Evolutionary conservation across 2,797 vertebrate species (phyloP).

Genomic region (Oreochromis grahami): DNA sequence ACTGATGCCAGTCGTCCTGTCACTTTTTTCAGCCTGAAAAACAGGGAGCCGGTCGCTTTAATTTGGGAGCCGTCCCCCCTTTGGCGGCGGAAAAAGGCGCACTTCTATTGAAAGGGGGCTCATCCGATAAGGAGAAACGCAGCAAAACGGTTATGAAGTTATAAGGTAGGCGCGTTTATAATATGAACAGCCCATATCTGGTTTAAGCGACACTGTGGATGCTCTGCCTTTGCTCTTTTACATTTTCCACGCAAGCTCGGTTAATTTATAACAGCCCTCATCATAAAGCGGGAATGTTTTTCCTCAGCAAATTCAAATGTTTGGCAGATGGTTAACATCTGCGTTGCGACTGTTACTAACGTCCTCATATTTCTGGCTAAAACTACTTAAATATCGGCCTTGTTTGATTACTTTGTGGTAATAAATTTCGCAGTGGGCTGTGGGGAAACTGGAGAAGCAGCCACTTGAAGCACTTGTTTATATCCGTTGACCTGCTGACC

Average conservation of each 20-base stretch:
- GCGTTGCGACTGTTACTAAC: not conserved
- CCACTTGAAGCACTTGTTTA: slow-evolving; percentile 16
- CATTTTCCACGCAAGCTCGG: not conserved
- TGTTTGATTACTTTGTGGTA: not conserved
- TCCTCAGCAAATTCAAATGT: not conserved
- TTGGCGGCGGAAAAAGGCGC: slow-evolving; percentile 80
- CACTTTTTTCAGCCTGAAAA: slow-evolving; percentile 37
- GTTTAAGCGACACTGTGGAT: not conserved
- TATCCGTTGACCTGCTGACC: slow-evolving; percentile 57
- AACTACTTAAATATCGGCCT: not conserved
- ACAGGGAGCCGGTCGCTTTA: slow-evolving; percentile 68
- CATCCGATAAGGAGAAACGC: slow-evolving; percentile 54
- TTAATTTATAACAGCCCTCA: not conserved
- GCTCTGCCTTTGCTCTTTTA: not conserved
- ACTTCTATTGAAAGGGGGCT: slow-evolving; percentile 73
- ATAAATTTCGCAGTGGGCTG: not conserved
- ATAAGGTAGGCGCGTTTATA: slow-evolving; percentile 65
- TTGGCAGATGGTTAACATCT: not conserved
- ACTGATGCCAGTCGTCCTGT: slow-evolving; percentile 24
- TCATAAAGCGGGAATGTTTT: not conserved
- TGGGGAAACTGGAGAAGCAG: not conserved
- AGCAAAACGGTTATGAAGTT: slow-evolving; percentile 66
- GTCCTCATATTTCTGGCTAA: not conserved
- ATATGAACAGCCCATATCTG: not conserved
- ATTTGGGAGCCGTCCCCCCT: slow-evolving; percentile 71